Conservation (phyloP, 2,113 vertebrate species). For the Dicentrarchus labrax region DNA sequence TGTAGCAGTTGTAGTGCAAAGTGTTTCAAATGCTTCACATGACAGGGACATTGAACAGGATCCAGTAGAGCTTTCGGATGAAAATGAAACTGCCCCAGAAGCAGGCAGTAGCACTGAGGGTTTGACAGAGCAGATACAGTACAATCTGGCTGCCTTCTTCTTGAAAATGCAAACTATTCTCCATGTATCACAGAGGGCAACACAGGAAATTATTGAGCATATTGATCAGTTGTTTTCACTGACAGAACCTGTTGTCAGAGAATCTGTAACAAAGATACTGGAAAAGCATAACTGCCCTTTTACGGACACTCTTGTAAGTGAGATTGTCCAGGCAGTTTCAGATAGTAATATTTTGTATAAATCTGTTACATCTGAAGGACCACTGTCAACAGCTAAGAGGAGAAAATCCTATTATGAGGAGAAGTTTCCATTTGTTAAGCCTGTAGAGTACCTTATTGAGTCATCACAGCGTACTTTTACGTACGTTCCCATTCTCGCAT, state of each 20-base stretch:
- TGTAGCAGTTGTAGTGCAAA: slow-evolving; percentile 25
- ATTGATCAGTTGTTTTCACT: slow-evolving; percentile 55
- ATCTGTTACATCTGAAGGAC: slow-evolving; percentile 35
- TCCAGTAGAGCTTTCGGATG: background rate
- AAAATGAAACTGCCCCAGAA: slow-evolving; percentile 2
- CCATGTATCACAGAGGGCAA: slow-evolving; percentile 48
- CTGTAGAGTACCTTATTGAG: slow-evolving; percentile 28
- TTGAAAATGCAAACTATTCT: slow-evolving; percentile 58
- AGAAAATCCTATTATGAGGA: slow-evolving; percentile 33
- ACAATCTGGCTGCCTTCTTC: slow-evolving; percentile 47
- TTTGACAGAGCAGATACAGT: slow-evolving; percentile 38
- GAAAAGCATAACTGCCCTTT: slow-evolving; percentile 21
- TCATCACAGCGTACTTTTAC: slow-evolving; percentile 30
- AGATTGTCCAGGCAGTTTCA: slow-evolving; percentile 47
- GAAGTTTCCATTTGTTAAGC: background rate
- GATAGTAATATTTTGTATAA: slow-evolving; percentile 44
- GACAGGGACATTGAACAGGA: slow-evolving; percentile 30
- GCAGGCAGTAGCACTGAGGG: slow-evolving; percentile 8
- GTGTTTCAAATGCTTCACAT: slow-evolving; percentile 15
- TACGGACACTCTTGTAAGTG: slow-evolving; percentile 16
- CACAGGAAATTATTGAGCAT: slow-evolving; percentile 53
- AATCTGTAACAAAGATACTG: slow-evolving; percentile 37
- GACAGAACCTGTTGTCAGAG: slow-evolving; percentile 47
- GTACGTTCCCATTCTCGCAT: slow-evolving; percentile 36
- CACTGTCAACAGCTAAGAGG: slow-evolving; percentile 43